A percentile compares a stretch with the other conserved stretches of the same genome.
phyloP scores from a whole-genome alignment of 1,140 invertebrate species.

The Pseudachorutes palmiensis region DNA sequence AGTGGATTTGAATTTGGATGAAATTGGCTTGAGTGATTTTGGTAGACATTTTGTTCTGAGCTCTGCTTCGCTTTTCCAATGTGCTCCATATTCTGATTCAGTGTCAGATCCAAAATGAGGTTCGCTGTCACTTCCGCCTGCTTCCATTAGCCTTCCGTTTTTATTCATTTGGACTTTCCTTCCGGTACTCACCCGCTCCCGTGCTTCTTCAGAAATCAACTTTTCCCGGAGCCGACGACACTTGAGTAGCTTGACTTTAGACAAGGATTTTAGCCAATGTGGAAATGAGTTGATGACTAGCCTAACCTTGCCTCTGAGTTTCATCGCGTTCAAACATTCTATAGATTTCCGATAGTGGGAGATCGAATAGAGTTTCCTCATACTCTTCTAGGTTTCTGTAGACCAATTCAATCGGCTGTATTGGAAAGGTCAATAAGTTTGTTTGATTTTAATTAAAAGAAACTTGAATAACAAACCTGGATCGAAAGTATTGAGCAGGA shows the following conservation, averaged over 20 bases:
- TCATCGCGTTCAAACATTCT: slow-evolving; percentile 33
- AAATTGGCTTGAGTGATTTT: slow-evolving; percentile 12
- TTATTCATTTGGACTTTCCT: neutral
- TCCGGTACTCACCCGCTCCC: too few relatives aligned
- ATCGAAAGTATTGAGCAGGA: slow-evolving; percentile 26
- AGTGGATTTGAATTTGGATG: slow-evolving; percentile 20
- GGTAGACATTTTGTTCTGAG: neutral
- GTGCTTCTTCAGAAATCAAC: too few relatives aligned
- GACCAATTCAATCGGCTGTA: slow-evolving; percentile 30
- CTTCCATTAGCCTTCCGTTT: neutral
- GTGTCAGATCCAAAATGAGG: slow-evolving; percentile 5
- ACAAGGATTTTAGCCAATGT: too few relatives aligned
- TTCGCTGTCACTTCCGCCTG: slow-evolving; percentile 6
- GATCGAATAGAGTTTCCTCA: slow-evolving; percentile 27
- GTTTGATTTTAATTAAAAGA: neutral
- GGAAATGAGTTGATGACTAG: neutral
- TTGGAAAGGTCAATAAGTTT: neutral
- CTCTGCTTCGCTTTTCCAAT: neutral
- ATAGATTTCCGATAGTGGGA: slow-evolving; percentile 31
- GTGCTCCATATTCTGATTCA: slow-evolving; percentile 1
- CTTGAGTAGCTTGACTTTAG: too few relatives aligned
- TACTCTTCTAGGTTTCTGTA: slow-evolving; percentile 33
- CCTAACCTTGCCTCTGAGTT: slow-evolving; percentile 33
- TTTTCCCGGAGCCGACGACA: slow-evolving; percentile 6
- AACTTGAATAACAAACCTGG: slow-evolving; percentile 21